phyloP scores from a whole-genome alignment of 2,113 vertebrate species.

The Etheostoma cragini region DNA sequence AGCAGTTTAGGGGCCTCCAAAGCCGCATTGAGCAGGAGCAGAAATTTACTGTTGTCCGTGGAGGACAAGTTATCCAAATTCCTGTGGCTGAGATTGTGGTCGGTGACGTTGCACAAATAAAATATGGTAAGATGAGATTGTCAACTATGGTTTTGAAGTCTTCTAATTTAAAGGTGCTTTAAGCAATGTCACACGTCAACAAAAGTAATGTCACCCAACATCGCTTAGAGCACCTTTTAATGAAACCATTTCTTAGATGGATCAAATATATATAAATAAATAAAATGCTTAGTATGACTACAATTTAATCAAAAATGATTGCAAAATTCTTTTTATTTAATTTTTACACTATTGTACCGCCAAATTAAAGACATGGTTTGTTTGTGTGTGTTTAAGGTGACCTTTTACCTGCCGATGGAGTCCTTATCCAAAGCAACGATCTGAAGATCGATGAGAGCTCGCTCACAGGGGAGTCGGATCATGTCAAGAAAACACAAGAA shows the following conservation, averaged over 20 bases:
- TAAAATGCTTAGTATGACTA: background rate
- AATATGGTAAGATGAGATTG: conserved; percentile 90
- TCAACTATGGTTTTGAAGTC: background rate
- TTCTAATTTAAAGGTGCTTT: background rate
- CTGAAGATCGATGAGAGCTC: conserved; percentile 99
- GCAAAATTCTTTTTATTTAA: background rate
- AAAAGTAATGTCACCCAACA: too few relatives aligned
- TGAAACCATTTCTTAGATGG: background rate
- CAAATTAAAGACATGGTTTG: conserved; percentile 3
- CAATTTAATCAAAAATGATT: background rate
- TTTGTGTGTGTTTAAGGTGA: conserved; percentile 86
- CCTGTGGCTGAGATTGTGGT: conserved; percentile 97
- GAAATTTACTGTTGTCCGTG: conserved; percentile 97
- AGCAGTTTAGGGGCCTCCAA: conserved; percentile 97
- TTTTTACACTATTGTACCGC: background rate
- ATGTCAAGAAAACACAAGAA: conserved; percentile 93
- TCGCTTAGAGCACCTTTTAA: background rate
- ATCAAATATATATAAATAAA: background rate
- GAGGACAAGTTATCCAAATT: conserved; percentile 97
- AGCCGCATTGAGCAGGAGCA: conserved; percentile 99
- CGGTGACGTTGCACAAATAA: conserved; percentile 97
- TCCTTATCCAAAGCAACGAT: conserved; percentile 98
- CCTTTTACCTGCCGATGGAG: conserved; percentile 95
- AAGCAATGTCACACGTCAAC: too few relatives aligned
- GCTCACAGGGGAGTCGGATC: conserved; percentile 98